Conservation (phyloP, 2,888 invertebrate genomes). For the Drosophila cognata region DNA sequence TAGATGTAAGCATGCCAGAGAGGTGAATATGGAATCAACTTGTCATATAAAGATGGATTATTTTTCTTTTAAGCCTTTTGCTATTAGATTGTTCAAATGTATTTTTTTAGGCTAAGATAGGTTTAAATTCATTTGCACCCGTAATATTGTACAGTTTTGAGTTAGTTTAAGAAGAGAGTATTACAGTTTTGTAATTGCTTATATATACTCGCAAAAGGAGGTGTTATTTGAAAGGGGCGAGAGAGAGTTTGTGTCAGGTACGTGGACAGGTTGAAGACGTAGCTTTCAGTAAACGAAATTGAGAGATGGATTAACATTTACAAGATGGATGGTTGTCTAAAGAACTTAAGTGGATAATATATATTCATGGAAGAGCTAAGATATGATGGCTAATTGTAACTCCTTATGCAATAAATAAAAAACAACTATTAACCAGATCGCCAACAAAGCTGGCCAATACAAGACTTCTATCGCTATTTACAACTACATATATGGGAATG, state of each 20-base stretch:
- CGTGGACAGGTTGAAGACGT: conserved; percentile 73
- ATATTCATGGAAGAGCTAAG: conserved; percentile 73
- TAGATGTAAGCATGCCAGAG: not conserved
- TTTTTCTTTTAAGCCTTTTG: conserved; percentile 44
- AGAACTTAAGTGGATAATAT: conserved; percentile 29
- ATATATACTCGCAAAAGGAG: not conserved
- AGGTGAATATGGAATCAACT: conserved; percentile 3
- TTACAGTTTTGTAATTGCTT: not conserved
- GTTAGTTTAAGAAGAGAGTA: conserved; percentile 7
- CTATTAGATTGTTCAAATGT: conserved; percentile 20
- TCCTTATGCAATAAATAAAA: conserved; percentile 38
- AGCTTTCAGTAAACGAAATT: conserved; percentile 55
- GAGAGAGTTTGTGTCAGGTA: conserved; percentile 63
- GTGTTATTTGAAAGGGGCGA: not conserved
- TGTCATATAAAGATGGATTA: conserved; percentile 8
- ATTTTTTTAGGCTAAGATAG: conserved; percentile 28
- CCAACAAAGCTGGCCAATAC: conserved; percentile 14
- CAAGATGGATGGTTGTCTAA: conserved; percentile 42
- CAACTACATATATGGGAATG: conserved; percentile 20
- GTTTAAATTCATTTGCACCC: conserved; percentile 73
- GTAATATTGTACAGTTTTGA: conserved; percentile 45
- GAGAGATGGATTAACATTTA: conserved; percentile 49
- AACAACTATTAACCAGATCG: conserved; percentile 5
- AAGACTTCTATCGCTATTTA: conserved; percentile 18
- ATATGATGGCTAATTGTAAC: conserved; percentile 62